Conservation (phyloP, 53 echinoderm and acorn worm genomes). For the Holothuria leucospilota region DNA sequence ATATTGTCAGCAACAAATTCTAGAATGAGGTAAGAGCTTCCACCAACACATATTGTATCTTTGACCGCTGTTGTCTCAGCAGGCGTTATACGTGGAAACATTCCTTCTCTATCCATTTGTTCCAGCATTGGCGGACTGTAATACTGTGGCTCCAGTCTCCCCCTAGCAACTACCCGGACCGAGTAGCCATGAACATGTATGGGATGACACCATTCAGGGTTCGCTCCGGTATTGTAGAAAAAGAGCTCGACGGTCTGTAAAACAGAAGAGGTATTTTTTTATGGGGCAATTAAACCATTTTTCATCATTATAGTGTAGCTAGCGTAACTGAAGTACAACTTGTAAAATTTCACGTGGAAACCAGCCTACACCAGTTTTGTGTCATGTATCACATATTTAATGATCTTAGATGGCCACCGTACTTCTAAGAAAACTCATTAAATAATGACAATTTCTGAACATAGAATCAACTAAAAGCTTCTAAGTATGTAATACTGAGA, state of each 20-base stretch:
- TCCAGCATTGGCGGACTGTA: background rate
- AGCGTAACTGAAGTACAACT: too few species aligned
- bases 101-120: background rate
- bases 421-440: too few species aligned
- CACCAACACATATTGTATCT: slow-evolving; percentile 5
- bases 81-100: background rate
- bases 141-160: background rate
- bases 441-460: too few species aligned
- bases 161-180: slow-evolving; percentile 59
- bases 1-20: slow-evolving; percentile 21
- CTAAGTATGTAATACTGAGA: too few species aligned
- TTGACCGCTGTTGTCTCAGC: background rate
- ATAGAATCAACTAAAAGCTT: too few species aligned
- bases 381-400: too few species aligned
- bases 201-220: slow-evolving; percentile 51
- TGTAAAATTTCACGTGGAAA: too few species aligned
- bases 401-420: too few species aligned
- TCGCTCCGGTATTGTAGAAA: slow-evolving; percentile 56
- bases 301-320: too few species aligned
- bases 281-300: too few species aligned
- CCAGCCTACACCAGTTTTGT: too few species aligned
- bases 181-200: slow-evolving; percentile 65
- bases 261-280: too few species aligned
- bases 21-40: background rate
- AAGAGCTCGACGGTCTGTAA: slow-evolving; percentile 69